Conservation (phyloP, 2,113 vertebrate genomes). For the Oreochromis spilurus region DNA sequence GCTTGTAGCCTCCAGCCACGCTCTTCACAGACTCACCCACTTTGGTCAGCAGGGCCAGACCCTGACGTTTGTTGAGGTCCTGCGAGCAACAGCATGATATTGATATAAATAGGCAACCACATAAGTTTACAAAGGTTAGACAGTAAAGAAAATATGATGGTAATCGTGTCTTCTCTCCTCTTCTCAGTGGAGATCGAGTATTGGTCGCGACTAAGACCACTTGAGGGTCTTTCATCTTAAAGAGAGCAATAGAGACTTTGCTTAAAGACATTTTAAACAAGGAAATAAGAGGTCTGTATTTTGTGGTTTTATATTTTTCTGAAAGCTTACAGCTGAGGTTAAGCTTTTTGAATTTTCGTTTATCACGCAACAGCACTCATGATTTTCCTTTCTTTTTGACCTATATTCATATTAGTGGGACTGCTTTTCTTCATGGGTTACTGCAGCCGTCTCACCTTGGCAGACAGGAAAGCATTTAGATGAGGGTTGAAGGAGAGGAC, state of each 20-base stretch:
- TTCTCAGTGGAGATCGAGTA: not conserved
- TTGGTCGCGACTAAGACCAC: not conserved
- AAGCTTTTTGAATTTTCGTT: not conserved
- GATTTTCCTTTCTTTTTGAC: not conserved
- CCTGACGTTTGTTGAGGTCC: conserved; percentile 97
- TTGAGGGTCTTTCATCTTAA: not conserved
- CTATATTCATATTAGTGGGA: not conserved
- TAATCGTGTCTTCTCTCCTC: not conserved
- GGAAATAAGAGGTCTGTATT: not conserved
- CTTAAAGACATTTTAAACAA: not conserved
- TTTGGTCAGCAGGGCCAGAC: conserved; percentile 86
- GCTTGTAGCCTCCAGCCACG: conserved; percentile 90
- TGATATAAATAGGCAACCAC: not conserved
- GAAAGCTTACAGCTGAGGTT: not conserved
- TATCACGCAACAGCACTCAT: not conserved
- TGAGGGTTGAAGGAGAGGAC: conserved; percentile 96
- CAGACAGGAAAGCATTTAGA: conserved; percentile 87
- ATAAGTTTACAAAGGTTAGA: not conserved
- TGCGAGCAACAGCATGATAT: conserved; percentile 29
- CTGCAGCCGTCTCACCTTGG: conserved; percentile 77
- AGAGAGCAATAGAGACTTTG: conserved; percentile 1
- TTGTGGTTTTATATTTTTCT: not conserved
- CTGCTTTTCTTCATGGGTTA: not conserved
- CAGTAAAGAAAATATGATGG: not conserved
- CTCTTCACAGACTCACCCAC: conserved; percentile 95